Conservation (phyloP, 2,797 vertebrate genomes). For the Crypturellus tataupa region DNA sequence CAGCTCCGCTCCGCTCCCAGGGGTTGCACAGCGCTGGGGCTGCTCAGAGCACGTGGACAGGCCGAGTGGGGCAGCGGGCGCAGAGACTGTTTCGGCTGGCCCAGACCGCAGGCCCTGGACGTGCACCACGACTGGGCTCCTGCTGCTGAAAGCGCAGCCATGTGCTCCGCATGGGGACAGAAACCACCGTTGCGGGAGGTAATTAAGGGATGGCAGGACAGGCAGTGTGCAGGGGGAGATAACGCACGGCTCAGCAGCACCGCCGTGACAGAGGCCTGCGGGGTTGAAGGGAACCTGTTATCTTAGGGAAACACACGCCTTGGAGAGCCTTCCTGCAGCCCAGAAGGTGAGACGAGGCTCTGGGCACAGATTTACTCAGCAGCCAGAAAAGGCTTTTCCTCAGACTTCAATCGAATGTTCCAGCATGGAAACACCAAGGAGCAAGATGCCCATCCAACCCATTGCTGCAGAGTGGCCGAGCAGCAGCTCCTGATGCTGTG, state of each 20-base stretch:
- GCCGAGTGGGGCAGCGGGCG: fast-evolving
- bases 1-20: not conserved
- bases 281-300: slow-evolving; percentile 36
- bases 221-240: slow-evolving; percentile 19
- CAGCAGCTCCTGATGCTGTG: not conserved
- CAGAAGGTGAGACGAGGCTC: slow-evolving; percentile 31
- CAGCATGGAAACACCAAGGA: not conserved
- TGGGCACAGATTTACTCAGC: slow-evolving; percentile 30
- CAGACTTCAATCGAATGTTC: not conserved
- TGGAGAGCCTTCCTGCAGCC: slow-evolving; percentile 15
- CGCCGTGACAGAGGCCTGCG: not conserved
- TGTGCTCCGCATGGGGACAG: fast-evolving
- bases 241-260: not conserved
- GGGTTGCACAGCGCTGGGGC: not conserved
- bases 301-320: slow-evolving; percentile 31
- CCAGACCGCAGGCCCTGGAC: not conserved
- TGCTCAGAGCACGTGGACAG: not conserved
- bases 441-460: not conserved
- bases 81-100: not conserved
- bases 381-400: slow-evolving; percentile 30
- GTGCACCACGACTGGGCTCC: fast-evolving
- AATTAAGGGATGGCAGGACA: not conserved
- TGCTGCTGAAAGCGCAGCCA: not conserved
- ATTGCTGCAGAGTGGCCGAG: not conserved
- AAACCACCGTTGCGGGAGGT: not conserved